Base-by-base conservation (phyloP, 2,888 invertebrate genomes). In the Apotomis turbidana region DNA sequence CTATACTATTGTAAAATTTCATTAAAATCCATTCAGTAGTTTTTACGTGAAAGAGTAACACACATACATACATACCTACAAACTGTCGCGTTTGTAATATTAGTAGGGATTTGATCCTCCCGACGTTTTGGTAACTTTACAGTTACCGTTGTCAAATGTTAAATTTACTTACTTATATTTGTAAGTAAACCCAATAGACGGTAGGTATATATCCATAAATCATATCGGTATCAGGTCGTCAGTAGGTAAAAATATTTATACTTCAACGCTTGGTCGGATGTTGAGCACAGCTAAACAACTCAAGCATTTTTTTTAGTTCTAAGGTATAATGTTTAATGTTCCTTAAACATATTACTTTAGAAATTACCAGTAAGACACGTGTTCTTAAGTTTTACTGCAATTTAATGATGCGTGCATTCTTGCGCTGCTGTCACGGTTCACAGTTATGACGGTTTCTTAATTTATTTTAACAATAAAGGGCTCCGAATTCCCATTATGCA, bases 341-440 rank as follows among this genome's bases (percentile, higher is more conserved):
- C 71, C 71, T 71, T 71, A 46, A 72, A 68, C 41, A 58, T 68
- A 72, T 59, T 68, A 58, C 72, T 68, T 63, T 58, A 60, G 51
- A 66, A 57, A 57, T 57, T 10, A 49, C 6, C 36, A 68, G 9
- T 36, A 10, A 52, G 52, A 63, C 68, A 68, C 55, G 68, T 68
- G 72, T 68, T 63, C 52, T 3, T 60, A 51, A 59, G 58, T 52
- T 58, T 59, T 58, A 55, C 52, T 68, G 58, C 15, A 58, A 54
- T 59, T 57, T 63, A 72, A 72, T 68, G 72, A 72, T 58, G 44
- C 68, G 44, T 72, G 63, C 68, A 44, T 54, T 59, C 62, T 52
- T 68, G 55, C 27, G 46, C 44, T 5, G 46, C 44, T 5, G 46
- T 66, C 15, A 46, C 46, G 46, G 27, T 55, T 27, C 46, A 55